phyloP scores from a whole-genome alignment of 1,140 invertebrate genomes.

The silkworm (Bombyx mori) region DNA sequence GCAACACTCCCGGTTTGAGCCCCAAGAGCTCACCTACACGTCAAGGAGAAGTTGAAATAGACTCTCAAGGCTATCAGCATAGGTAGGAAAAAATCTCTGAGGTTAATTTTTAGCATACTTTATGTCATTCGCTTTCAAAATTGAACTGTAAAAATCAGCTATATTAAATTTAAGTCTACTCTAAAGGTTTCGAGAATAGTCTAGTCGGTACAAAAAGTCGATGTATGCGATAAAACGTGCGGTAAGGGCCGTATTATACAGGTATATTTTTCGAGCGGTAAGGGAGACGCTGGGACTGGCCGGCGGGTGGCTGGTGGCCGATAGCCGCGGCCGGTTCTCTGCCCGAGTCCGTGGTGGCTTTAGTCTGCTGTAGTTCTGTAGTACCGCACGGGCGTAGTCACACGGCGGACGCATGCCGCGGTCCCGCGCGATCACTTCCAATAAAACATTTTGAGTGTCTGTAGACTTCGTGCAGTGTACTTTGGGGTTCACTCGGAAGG shows the following conservation, averaged over 20 bases:
- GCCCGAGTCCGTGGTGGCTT: slow-evolving; percentile 12
- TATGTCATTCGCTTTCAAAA: not conserved
- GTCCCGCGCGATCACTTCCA: slow-evolving; percentile 41
- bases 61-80: no score
- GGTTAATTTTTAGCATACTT: slow-evolving; percentile 20
- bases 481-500: slow-evolving; percentile 30
- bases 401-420: slow-evolving; percentile 43
- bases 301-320: slow-evolving; percentile 30
- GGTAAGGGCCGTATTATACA: slow-evolving; percentile 17
- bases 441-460: slow-evolving; percentile 29
- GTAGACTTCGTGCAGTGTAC: slow-evolving; percentile 33
- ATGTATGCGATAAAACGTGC: slow-evolving; percentile 35
- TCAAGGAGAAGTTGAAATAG: no score
- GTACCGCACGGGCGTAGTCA: slow-evolving; percentile 45
- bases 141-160: not conserved
- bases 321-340: slow-evolving; percentile 37
- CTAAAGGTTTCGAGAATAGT: slow-evolving; percentile 23
- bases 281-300: slow-evolving; percentile 12
- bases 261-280: not conserved
- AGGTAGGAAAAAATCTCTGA: slow-evolving; percentile 17
- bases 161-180: slow-evolving; percentile 9
- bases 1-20: no score
- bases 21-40: no score
- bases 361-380: slow-evolving; percentile 20
- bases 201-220: slow-evolving; percentile 36